Evolutionary conservation across 2,888 invertebrate genomes (phyloP), one percentile per base, ranked within the genome.

Genomic region (Aspidiotus destructor): DNA sequence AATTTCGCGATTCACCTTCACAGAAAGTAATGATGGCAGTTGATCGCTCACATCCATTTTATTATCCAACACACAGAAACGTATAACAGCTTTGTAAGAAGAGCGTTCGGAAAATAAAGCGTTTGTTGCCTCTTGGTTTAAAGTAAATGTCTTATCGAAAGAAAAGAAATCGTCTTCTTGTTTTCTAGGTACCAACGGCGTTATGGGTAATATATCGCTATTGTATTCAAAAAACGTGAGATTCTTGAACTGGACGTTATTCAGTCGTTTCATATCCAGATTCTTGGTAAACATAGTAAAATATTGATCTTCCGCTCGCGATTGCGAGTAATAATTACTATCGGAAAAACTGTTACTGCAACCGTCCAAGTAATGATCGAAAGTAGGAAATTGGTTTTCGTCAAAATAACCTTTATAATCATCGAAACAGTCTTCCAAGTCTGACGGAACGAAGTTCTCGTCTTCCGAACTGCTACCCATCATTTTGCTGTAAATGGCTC

Each of bases 191-290:
- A 60, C 52, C 60, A 67, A 40, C 0, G 67, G 41, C 15, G 60
- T 67, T 7, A 67, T 57, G 44, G 52, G 44, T 44, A 67, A 42
- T 48, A 67, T 52, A 40, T 60, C 60, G 17, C 58, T 60, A 15
- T 58, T 52, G 10, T 60, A 58, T 10, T 67, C 52, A 48, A 15
- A 67, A 60, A 67, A 67, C 28, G 67, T 55, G 58, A 67, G 58
- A 28, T 48, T 48, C 7, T 42, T 57, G 42, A 67, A 67, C 13
- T 42, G 55, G 5, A 67, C 40, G 6, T 40, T 67, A 13, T 52
- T 60, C 28, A 67, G 15, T 13, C 58, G 16, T 40, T 58, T 13
- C 28, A 17, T 28, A 28, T 58, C 58, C 13, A 58, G 11, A 6
- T 28, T 16, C 40, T 48, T 48, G 48, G 48, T 48, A 48, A 48